Evolutionary conservation across 2,888 invertebrate genomes (phyloP).

Genomic region (Spodoptera exigua): DNA sequence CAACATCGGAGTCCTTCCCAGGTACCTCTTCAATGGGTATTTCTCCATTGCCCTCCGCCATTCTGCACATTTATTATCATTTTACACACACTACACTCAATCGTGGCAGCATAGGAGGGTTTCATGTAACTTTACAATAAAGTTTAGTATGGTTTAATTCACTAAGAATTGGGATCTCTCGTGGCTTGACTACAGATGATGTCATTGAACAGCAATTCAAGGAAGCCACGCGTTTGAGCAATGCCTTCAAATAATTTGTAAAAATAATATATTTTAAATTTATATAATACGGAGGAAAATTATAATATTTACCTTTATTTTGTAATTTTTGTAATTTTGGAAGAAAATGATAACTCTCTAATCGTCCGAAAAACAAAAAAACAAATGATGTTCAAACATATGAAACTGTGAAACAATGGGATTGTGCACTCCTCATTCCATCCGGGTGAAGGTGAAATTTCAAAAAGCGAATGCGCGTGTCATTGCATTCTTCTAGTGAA

Average conservation of each 20-base stretch:
- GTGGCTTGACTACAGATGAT: constrained; percentile 80
- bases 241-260: constrained; percentile 59
- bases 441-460: constrained; percentile 85
- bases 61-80: constrained; percentile 89
- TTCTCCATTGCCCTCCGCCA: constrained; percentile 96
- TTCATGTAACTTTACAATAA: constrained; percentile 60
- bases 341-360: constrained; percentile 87
- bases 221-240: constrained; percentile 81
- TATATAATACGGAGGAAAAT: constrained; percentile 50
- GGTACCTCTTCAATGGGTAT: constrained; percentile 93
- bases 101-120: constrained; percentile 51
- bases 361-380: constrained; percentile 90
- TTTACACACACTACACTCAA: constrained; percentile 81
- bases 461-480: constrained; percentile 86
- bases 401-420: constrained; percentile 88
- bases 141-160: constrained; percentile 60
- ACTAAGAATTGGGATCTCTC: constrained; percentile 68
- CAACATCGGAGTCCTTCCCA: constrained; percentile 91
- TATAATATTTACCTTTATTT: constrained; percentile 87
- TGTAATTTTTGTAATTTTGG: constrained; percentile 89
- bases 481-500: constrained; percentile 84
- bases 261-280: constrained; percentile 44
- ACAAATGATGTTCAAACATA: constrained; percentile 89
- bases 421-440: constrained; percentile 89
- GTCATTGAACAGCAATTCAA: constrained; percentile 82